Evolutionary conservation across 2,797 vertebrate genomes (phyloP).

Genomic region (Ciconia nigra): DNA sequence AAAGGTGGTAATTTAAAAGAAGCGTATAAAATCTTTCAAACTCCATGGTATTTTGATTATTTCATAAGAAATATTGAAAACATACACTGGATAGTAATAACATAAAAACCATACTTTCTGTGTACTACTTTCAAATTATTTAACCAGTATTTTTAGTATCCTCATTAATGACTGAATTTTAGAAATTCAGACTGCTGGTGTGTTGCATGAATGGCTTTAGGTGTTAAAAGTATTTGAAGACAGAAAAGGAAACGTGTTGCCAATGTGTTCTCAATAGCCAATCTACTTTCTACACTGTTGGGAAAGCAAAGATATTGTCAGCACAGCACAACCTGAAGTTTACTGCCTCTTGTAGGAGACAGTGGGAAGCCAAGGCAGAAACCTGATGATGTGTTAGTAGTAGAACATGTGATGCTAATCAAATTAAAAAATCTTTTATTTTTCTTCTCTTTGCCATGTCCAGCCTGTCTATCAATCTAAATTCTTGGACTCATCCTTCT

Average conservation of each 20-base stretch:
- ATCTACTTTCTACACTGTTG: neutral
- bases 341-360: neutral
- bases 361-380: neutral
- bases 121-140: neutral
- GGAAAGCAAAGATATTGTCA: neutral
- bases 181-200: neutral
- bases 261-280: neutral
- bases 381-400: neutral
- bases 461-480: neutral
- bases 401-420: neutral
- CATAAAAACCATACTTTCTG: neutral
- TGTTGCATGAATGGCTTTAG: neutral
- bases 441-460: neutral
- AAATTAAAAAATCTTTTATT: neutral
- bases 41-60: neutral
- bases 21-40: neutral
- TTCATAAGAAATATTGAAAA: neutral
- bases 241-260: neutral
- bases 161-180: neutral
- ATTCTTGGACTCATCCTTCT: neutral
- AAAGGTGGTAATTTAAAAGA: neutral
- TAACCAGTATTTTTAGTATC: neutral
- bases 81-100: neutral
- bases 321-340: neutral
- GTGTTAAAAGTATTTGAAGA: neutral